Percentiles rank a stretch among this genome's conserved stretches.
Evolutionary conservation across 2,113 vertebrate species (phyloP).

Genomic region (Tenebrosternarchus preto): DNA sequence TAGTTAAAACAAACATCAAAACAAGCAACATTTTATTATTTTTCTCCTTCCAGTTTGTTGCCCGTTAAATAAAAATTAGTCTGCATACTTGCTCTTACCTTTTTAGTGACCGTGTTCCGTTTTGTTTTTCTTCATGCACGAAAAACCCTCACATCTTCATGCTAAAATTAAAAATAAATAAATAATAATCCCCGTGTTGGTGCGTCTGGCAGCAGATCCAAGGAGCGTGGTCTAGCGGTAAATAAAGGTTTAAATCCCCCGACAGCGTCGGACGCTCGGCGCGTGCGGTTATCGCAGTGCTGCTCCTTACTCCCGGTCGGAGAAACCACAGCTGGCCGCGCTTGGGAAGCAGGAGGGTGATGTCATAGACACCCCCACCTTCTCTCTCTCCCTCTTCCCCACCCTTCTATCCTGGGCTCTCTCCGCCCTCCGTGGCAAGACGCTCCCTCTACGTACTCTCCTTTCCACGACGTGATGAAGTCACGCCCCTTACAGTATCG

Average conservation of each 20-base stretch:
- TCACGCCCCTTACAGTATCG: constrained; percentile 21
- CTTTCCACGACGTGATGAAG: constrained; percentile 37
- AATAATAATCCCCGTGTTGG: constrained; percentile 45
- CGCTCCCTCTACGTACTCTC: not conserved
- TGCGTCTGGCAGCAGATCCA: constrained; percentile 44
- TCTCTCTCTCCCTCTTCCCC: constrained; percentile 26
- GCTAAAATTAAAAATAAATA: constrained; percentile 20
- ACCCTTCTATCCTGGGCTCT: not conserved
- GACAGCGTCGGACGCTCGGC: constrained; percentile 37
- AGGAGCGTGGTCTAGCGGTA: constrained; percentile 3
- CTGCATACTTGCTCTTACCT: constrained; percentile 39
- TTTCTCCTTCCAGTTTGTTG: too few relatives aligned
- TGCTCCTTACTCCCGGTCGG: constrained; percentile 37
- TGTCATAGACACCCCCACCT: constrained; percentile 46
- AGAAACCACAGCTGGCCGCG: constrained; percentile 46
- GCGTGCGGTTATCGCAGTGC: constrained; percentile 9
- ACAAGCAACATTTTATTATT: too few relatives aligned
- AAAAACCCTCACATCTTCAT: constrained; percentile 39
- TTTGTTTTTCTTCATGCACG: constrained; percentile 29
- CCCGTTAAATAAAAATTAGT: too few relatives aligned
- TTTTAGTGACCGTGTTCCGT: constrained; percentile 30
- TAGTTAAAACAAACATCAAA: too few relatives aligned
- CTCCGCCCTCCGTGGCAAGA: not conserved
- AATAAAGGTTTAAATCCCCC: constrained; percentile 50
- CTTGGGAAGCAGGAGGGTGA: constrained; percentile 41